Percentiles rank a stretch among this genome's conserved stretches.
phyloP scores from a whole-genome alignment of 2,888 invertebrate species.

The Hemaris fuciformis region DNA sequence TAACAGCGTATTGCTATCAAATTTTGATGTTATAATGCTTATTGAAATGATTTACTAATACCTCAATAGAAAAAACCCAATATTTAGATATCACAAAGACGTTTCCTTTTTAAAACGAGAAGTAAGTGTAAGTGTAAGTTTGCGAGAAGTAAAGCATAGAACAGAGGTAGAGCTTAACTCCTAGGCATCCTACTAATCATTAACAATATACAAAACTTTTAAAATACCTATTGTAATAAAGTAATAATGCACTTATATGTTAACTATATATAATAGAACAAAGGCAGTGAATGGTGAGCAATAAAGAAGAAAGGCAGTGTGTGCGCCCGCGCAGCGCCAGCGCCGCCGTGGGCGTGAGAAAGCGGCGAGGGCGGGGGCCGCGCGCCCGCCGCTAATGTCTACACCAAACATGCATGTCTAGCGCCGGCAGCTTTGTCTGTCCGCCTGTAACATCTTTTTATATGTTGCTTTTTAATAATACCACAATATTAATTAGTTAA shows the following conservation, averaged over 20 bases:
- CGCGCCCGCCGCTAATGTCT: conserved; percentile 57
- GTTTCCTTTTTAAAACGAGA: too few species aligned
- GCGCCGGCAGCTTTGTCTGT: conserved; percentile 20
- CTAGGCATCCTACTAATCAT: too few species aligned
- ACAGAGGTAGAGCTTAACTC: too few species aligned
- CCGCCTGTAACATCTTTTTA: conserved; percentile 16
- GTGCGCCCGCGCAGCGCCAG: conserved; percentile 22
- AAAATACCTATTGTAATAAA: neutral
- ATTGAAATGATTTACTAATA: too few species aligned
- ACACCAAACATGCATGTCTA: conserved; percentile 59
- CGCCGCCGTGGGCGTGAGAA: conserved; percentile 69
- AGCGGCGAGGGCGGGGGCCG: conserved; percentile 54
- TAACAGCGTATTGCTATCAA: too few species aligned
- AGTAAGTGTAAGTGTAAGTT: too few species aligned
- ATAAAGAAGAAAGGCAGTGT: conserved; percentile 61
- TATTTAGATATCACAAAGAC: too few species aligned
- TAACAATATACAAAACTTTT: neutral
- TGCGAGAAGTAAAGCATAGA: too few species aligned
- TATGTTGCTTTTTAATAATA: conserved; percentile 6
- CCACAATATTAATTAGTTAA: neutral
- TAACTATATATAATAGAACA: conserved; percentile 15
- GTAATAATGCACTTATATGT: neutral
- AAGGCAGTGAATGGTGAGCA: conserved; percentile 44
- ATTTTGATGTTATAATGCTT: too few species aligned
- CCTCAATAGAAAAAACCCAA: too few species aligned